Base-by-base conservation (phyloP, 2,888 invertebrate genomes). In the Cosmorhoe ocellata region DNA sequence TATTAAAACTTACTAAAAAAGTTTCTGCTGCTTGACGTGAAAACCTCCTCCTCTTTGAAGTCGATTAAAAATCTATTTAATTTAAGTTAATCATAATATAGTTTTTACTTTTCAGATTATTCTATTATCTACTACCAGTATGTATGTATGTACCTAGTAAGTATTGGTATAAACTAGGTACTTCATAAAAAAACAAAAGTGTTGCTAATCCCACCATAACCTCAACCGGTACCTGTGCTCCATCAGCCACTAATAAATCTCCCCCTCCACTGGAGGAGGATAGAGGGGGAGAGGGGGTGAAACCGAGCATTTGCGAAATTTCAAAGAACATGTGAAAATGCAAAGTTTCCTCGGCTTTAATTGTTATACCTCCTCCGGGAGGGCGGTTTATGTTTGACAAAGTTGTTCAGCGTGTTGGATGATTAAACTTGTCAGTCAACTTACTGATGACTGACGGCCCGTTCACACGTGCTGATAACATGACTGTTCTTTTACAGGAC, bases 221-320 rank as follows among this genome's bases (percentile, higher is more conserved):
- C 56, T 55, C 57, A 45, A 51, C 37, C 44, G 54, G 76, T 81
- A 81, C 80, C 81, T 77, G 77, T 70, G 78, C 78, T 76, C 70
- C 69, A 75, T 79, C 78, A 71, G 74, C 74, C 71, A 69, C 69
- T 69, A 72, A 76, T 74, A 75, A 74, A 67, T 30, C 46, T 37
- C 27, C 45, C n/a, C 18, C 13, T 24, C 22, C 28, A 58, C 45
- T 32, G 34, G 18, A 41, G 27, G 53, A 49, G 36, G 28, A n/a
- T n/a, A n/a, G n/a, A n/a, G 10, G 54, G 30, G 56, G 51, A 36
- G 28, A 13, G 13, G 34, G 50, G 57, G 43, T 43, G 31, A 47
- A 56, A 58, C 52, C 61, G 58, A 49, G 37, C 27, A 47, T 47
- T 52, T 56, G 56, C 51, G 55, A 61, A 62, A 61, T 61, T 54